A percentile compares a stretch with the other conserved stretches of the same genome.
Evolutionary conservation across 2,888 invertebrate species (phyloP).

Genomic region (Polietes domitor): DNA sequence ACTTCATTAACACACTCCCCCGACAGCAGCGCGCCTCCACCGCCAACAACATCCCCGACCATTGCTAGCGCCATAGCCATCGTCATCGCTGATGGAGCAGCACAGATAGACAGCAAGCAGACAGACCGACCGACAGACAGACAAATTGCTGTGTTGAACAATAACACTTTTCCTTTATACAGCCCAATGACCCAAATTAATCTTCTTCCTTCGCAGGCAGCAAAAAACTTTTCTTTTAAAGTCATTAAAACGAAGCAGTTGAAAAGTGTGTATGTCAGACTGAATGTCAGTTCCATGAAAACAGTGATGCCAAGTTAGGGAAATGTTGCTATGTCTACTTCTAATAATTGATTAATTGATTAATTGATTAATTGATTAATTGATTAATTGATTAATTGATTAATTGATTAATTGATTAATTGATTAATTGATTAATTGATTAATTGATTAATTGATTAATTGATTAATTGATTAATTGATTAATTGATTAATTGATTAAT

Average conservation of each 20-base stretch:
- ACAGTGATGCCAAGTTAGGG: not conserved
- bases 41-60: slow-evolving; percentile 44
- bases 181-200: slow-evolving; percentile 69
- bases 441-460: not conserved
- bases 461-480: not conserved
- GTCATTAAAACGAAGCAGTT: slow-evolving; percentile 29
- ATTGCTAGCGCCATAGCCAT: slow-evolving; percentile 14
- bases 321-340: not conserved
- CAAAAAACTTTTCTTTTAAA: slow-evolving; percentile 52
- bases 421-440: not conserved
- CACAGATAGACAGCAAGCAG: slow-evolving; percentile 58
- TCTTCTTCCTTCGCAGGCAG: slow-evolving; percentile 39
- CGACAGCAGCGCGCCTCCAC: slow-evolving; percentile 23
- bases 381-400: not conserved
- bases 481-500: not conserved
- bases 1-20: slow-evolving; percentile 58
- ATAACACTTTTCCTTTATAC: slow-evolving; percentile 62
- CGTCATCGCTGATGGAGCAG: slow-evolving; percentile 68
- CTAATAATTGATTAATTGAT: not conserved
- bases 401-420: not conserved
- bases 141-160: slow-evolving; percentile 56
- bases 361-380: not conserved
- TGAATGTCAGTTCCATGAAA: not conserved
- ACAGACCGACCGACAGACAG: slow-evolving; percentile 55
- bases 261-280: not conserved